Evolutionary conservation across 1,140 invertebrate genomes (phyloP).

Genomic region (Plutomurus gul): DNA sequence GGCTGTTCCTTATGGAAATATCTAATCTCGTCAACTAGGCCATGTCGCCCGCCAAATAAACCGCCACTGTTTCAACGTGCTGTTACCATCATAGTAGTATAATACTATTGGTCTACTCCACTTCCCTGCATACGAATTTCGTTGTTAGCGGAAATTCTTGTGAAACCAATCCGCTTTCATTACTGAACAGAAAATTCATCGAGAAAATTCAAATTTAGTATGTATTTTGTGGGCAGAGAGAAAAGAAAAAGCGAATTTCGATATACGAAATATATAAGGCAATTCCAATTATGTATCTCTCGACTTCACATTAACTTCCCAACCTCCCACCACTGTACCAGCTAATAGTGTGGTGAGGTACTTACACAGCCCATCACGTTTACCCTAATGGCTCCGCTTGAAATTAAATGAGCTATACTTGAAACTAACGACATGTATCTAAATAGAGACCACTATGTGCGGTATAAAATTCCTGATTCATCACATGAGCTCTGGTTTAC

Average conservation of each 20-base stretch:
- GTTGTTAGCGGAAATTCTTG: background rate
- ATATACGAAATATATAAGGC: background rate
- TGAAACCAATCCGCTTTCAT: background rate
- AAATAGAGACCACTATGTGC: background rate
- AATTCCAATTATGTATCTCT: background rate
- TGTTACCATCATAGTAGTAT: too few species aligned
- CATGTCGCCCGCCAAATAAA: background rate
- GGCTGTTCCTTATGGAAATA: constrained; percentile 19
- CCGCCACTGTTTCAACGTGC: too few species aligned
- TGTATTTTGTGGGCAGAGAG: background rate
- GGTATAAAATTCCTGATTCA: background rate
- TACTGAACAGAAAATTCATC: background rate
- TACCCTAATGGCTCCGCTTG: constrained; percentile 22
- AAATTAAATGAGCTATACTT: constrained; percentile 9
- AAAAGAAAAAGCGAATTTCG: background rate
- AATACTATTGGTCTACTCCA: too few species aligned
- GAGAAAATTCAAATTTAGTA: background rate
- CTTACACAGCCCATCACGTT: background rate
- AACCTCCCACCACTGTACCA: background rate
- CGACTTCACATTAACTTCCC: background rate
- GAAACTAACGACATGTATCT: background rate
- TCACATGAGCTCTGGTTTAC: background rate
- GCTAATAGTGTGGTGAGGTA: background rate
- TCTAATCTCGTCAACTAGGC: background rate
- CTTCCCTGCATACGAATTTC: background rate